phyloP scores from a whole-genome alignment of 2,888 invertebrate genomes.

The Argyresthia albistria region DNA sequence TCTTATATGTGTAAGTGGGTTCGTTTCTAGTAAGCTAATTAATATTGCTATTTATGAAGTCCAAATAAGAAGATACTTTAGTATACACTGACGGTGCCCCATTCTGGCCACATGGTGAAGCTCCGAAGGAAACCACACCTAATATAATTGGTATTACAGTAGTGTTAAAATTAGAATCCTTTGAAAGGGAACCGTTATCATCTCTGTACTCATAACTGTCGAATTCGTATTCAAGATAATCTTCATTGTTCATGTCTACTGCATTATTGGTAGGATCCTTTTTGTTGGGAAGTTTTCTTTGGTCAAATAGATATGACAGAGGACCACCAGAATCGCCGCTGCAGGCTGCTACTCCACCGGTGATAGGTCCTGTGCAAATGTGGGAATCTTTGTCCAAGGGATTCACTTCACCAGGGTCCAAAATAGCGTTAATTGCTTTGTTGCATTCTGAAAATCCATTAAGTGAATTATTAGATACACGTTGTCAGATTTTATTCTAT shows the following conservation, averaged over 20 bases:
- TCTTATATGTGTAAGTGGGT: too few species aligned
- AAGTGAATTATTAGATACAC: neutral
- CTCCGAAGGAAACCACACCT: slow-evolving; percentile 73
- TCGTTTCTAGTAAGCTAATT: too few species aligned
- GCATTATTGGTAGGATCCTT: too few species aligned
- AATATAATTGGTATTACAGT: slow-evolving; percentile 32
- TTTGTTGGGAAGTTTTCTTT: slow-evolving; percentile 5
- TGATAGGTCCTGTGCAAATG: slow-evolving; percentile 67
- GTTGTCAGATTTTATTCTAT: too few species aligned
- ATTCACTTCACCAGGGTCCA: slow-evolving; percentile 38
- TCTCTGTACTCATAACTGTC: slow-evolving; percentile 3
- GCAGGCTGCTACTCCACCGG: slow-evolving; percentile 64
- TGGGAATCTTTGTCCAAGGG: slow-evolving; percentile 53
- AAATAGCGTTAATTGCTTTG: slow-evolving; percentile 39
- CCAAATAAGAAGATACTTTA: slow-evolving; percentile 55
- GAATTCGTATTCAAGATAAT: slow-evolving; percentile 9
- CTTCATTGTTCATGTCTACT: slow-evolving; percentile 3
- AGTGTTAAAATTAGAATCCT: too few species aligned
- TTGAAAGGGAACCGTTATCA: slow-evolving; percentile 6
- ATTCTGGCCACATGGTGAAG: slow-evolving; percentile 59
- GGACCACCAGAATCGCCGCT: slow-evolving; percentile 73
- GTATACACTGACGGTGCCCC: slow-evolving; percentile 70
- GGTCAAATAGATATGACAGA: slow-evolving; percentile 32
- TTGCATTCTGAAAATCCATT: slow-evolving; percentile 43
- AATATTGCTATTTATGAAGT: slow-evolving; percentile 45